Percentiles rank a stretch among this genome's conserved stretches.
Evolutionary conservation across 2,888 invertebrate genomes (phyloP).

Genomic region (Cryptocheilus praepositus): DNA sequence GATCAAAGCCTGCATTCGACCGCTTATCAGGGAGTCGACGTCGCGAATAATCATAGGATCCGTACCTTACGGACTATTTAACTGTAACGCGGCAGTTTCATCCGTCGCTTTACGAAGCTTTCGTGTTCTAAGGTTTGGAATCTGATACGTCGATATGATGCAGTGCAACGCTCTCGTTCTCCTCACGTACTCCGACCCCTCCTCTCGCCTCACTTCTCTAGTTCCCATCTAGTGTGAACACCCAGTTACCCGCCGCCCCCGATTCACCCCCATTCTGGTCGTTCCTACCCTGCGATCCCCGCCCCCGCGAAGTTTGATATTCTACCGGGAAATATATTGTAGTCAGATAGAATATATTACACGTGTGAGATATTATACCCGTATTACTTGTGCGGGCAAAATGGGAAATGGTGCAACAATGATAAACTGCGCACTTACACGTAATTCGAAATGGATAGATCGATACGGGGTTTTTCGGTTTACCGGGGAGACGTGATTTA

Average conservation of each 20-base stretch:
- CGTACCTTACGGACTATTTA: conserved; percentile 23
- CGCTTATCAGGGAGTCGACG: too few species aligned
- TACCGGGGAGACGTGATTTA: conserved; percentile 11
- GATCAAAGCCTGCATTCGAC: too few species aligned
- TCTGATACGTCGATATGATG: conserved; percentile 47
- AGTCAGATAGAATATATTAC: conserved; percentile 53
- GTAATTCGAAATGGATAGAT: conserved; percentile 42
- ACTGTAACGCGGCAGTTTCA: conserved; percentile 14
- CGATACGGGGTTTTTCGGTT: conserved; percentile 30
- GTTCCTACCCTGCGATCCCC: not conserved
- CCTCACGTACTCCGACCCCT: conserved; percentile 14
- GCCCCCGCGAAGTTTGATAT: conserved; percentile 46
- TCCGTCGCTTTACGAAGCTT: conserved; percentile 3
- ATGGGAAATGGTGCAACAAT: conserved; percentile 43
- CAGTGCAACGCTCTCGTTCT: conserved; percentile 21
- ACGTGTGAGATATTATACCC: conserved; percentile 48
- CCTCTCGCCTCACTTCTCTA: conserved; percentile 14
- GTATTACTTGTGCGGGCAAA: conserved; percentile 45
- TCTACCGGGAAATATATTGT: conserved; percentile 41
- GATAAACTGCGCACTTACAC: conserved; percentile 46
- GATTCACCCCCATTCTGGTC: conserved; percentile 7
- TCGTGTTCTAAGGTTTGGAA: conserved; percentile 29
- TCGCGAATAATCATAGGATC: not conserved
- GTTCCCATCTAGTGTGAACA: conserved; percentile 24
- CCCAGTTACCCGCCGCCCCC: not conserved